Percentiles rank a stretch among this genome's conserved stretches.
These are phyloP conservation scores for Chionoecetes opilio DNA, from an alignment of 1,140 invertebrate species.

Conservation along the genomic window DNA sequence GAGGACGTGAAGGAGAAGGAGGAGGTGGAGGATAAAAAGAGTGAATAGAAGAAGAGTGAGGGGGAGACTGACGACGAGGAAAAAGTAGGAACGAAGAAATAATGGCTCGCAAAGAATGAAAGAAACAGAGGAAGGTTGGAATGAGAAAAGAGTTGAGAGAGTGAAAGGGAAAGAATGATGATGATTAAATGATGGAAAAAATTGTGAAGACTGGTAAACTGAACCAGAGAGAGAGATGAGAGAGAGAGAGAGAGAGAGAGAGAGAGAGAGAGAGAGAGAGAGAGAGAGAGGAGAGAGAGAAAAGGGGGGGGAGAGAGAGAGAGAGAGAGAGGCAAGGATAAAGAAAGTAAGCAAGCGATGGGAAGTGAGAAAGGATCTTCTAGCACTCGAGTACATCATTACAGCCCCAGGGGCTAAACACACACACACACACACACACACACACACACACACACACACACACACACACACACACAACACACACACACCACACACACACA, in stretches of 20 bases:
- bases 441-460: constrained; percentile 59
- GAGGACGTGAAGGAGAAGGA: constrained; percentile 27
- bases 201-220: not conserved
- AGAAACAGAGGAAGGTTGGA: not conserved
- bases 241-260: not conserved
- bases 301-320: constrained; percentile 45
- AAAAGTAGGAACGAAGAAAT: not conserved
- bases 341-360: constrained; percentile 36
- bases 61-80: not conserved
- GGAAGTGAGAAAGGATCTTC: constrained; percentile 39
- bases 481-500: constrained; percentile 54
- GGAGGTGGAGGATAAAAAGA: not conserved
- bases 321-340: constrained; percentile 3
- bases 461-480: constrained; percentile 43
- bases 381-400: constrained; percentile 62
- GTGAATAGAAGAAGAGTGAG: constrained; percentile 1
- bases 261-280: constrained; percentile 41
- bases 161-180: not conserved
- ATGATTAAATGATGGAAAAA: not conserved
- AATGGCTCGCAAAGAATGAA: not conserved
- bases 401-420: constrained; percentile 49
- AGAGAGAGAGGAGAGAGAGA: constrained; percentile 19
- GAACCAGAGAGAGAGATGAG: constrained; percentile 5
- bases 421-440: constrained; percentile 50
- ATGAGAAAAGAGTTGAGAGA: not conserved